Conservation (phyloP, 2,797 vertebrate species). For the Fistularia commersonii region DNA sequence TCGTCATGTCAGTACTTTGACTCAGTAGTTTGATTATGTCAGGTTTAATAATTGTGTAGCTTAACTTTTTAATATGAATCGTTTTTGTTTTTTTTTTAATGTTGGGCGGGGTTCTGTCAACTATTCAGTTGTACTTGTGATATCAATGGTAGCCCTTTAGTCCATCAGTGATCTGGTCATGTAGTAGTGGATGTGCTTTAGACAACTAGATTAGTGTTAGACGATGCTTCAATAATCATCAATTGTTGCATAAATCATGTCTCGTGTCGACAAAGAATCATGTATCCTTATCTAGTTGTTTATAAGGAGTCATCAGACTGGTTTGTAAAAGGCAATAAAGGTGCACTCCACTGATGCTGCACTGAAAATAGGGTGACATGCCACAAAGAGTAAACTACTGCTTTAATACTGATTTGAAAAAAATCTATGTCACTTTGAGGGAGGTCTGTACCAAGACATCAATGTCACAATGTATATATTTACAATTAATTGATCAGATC, state of each 20-base stretch:
- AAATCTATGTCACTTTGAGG: too few relatives aligned
- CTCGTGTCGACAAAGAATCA: too few relatives aligned
- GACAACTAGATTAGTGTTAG: slow-evolving; percentile 17
- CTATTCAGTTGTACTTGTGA: slow-evolving; percentile 16
- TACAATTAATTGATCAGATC: too few relatives aligned
- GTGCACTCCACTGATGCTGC: not conserved
- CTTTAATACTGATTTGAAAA: not conserved
- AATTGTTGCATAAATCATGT: too few relatives aligned
- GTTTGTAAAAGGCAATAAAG: too few relatives aligned
- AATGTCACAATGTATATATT: too few relatives aligned
- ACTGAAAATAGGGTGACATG: not conserved
- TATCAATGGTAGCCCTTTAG: slow-evolving; percentile 39
- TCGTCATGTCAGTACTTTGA: slow-evolving; percentile 6
- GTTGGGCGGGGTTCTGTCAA: slow-evolving; percentile 4
- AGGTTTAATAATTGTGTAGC: slow-evolving; percentile 14
- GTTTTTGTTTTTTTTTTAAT: slow-evolving; percentile 1
- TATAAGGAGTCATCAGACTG: too few relatives aligned
- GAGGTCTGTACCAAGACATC: too few relatives aligned
- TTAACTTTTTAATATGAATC: not conserved
- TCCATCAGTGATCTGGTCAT: slow-evolving; percentile 33
- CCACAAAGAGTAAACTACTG: not conserved
- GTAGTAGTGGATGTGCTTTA: slow-evolving; percentile 11
- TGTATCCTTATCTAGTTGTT: too few relatives aligned
- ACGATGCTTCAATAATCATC: too few relatives aligned
- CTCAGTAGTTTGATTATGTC: slow-evolving; percentile 3